Percentiles rank a stretch among this genome's conserved stretches.
Conservation (phyloP, 1,140 invertebrate genomes). For the Leptinotarsa texana region DNA sequence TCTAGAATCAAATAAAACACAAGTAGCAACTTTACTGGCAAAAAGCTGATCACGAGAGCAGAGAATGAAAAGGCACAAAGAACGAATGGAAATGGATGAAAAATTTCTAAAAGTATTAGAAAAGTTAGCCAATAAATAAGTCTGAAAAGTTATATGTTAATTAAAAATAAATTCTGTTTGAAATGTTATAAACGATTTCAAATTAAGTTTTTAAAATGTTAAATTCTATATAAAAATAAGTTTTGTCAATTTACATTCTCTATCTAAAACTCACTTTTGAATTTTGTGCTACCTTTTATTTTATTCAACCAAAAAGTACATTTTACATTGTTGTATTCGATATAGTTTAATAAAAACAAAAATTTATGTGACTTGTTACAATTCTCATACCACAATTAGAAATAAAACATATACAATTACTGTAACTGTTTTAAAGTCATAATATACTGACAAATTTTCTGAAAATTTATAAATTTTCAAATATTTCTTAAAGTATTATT, state of each 20-base stretch:
- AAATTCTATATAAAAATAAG: conserved; percentile 21
- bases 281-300: conserved; percentile 9
- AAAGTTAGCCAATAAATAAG: conserved; percentile 25
- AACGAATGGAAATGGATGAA: conserved; percentile 20
- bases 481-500: conserved; percentile 9
- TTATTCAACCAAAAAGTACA: conserved; percentile 19
- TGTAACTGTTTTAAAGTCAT: conserved; percentile 14
- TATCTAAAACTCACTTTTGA: background rate
- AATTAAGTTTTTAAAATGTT: conserved; percentile 20
- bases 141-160: conserved; percentile 14
- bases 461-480: conserved; percentile 15
- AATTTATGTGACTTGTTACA: conserved; percentile 20
- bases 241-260: background rate
- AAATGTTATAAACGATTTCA: conserved; percentile 10
- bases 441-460: conserved; percentile 6
- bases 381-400: conserved; percentile 21
- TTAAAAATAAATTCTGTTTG: conserved; percentile 21
- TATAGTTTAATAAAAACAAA: conserved; percentile 24
- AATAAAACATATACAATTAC: conserved; percentile 21
- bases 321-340: conserved; percentile 19
- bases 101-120: conserved; percentile 26
- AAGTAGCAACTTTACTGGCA: conserved; percentile 12
- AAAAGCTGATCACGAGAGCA: conserved; percentile 22
- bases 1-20: conserved; percentile 26
- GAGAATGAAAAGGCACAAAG: conserved; percentile 24